These are phyloP conservation scores for Corythucha ciliata DNA, from an alignment of 2,888 invertebrate species.

Conservation along the genomic window DNA sequence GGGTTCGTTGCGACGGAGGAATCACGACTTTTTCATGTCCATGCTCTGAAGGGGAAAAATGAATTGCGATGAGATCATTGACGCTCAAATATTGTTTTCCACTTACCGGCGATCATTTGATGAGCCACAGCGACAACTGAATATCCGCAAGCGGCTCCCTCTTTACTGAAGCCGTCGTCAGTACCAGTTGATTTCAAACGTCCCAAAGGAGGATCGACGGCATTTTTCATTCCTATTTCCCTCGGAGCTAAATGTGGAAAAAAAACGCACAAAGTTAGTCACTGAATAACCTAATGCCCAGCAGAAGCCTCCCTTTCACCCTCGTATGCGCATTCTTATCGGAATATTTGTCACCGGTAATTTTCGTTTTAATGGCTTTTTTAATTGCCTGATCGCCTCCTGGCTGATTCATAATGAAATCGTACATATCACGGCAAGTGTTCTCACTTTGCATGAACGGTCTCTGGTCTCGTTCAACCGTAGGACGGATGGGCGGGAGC, in stretches of 20 bases:
- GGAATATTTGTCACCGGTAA: not conserved
- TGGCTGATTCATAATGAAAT: too few species aligned
- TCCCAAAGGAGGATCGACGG: constrained; percentile 29
- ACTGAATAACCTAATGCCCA: constrained; percentile 5
- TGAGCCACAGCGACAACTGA: constrained; percentile 51
- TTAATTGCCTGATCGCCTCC: not conserved
- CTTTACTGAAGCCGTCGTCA: constrained; percentile 60
- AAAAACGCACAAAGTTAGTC: not conserved
- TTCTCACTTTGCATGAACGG: too few species aligned
- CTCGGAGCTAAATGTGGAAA: constrained; percentile 28
- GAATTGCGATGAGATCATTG: not conserved
- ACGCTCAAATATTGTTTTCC: too few species aligned
- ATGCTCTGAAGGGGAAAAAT: not conserved
- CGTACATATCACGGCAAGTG: too few species aligned
- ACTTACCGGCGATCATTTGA: constrained; percentile 51
- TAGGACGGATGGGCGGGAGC: too few species aligned
- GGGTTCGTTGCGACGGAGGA: constrained; percentile 29
- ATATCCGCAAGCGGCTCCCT: constrained; percentile 59
- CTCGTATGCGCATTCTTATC: too few species aligned
- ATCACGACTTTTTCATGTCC: constrained; percentile 9
- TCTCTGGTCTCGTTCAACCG: too few species aligned
- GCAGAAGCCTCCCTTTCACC: too few species aligned
- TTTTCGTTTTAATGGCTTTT: not conserved
- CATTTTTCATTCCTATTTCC: constrained; percentile 32
- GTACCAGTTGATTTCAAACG: constrained; percentile 49